Percentiles rank a stretch among this genome's conserved stretches.
phyloP scores from a whole-genome alignment of 2,888 invertebrate species.

The Platycheirus albimanus region DNA sequence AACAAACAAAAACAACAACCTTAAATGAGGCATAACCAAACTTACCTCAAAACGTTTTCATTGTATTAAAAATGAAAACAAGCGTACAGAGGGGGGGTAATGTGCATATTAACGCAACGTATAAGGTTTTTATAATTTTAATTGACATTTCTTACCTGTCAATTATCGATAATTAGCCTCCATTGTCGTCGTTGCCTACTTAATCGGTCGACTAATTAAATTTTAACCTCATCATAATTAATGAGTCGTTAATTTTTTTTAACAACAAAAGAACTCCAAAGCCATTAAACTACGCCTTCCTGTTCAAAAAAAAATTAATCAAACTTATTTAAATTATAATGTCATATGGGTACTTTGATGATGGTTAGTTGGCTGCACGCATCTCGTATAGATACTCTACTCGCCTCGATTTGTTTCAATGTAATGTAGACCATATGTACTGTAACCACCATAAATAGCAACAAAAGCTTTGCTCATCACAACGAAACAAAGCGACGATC shows the following conservation, averaged over 20 bases:
- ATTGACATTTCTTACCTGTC: constrained; percentile 49
- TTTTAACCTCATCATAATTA: constrained; percentile 39
- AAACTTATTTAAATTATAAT: constrained; percentile 52
- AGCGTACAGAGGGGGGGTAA: no score
- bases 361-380: constrained; percentile 36
- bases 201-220: constrained; percentile 41
- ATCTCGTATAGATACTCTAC: no score
- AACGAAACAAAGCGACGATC: constrained; percentile 35
- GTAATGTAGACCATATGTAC: no score
- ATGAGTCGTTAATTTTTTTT: constrained; percentile 49
- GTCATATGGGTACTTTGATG: constrained; percentile 38
- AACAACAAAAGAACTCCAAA: constrained; percentile 21
- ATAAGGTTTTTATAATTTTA: neutral
- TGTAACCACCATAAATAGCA: constrained; percentile 67
- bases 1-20: neutral
- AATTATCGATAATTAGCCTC: constrained; percentile 55
- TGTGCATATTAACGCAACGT: no score
- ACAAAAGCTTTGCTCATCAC: constrained; percentile 43
- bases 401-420: constrained; percentile 59
- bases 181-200: constrained; percentile 35
- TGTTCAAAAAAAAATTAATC: constrained; percentile 52
- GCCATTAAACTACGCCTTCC: constrained; percentile 59
- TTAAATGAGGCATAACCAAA: neutral
- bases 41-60: no score
- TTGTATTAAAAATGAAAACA: no score